These are phyloP conservation scores for Orchestia grillus DNA, from an alignment of 1,140 invertebrate genomes.

Conservation along the genomic window DNA sequence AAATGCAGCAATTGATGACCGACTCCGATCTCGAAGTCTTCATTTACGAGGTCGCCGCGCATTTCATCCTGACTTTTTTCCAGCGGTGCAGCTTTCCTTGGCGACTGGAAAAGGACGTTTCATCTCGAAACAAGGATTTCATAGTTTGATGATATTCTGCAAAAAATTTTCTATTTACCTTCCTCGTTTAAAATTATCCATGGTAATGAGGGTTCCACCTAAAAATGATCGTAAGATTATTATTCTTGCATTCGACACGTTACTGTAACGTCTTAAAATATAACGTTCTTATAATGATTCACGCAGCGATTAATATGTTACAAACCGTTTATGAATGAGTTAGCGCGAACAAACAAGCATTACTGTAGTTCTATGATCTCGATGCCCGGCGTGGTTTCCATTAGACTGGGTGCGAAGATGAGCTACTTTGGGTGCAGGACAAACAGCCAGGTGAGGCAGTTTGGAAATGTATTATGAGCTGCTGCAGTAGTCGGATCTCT, in stretches of 20 bases:
- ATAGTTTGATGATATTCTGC: not conserved
- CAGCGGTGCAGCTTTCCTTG: not conserved
- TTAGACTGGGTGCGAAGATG: not conserved
- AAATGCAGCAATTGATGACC: constrained; percentile 53
- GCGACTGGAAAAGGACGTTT: not conserved
- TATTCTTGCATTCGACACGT: not conserved
- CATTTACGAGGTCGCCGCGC: not conserved
- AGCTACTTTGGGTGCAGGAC: not conserved
- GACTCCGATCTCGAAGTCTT: not conserved
- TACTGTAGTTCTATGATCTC: not conserved
- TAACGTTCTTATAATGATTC: not conserved
- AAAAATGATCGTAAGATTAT: not conserved
- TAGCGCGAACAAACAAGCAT: not conserved
- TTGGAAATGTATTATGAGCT: constrained; percentile 6
- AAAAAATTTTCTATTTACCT: not conserved
- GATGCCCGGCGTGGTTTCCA: not conserved
- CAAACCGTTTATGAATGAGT: not conserved
- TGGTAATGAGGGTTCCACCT: not conserved
- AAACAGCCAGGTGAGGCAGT: not conserved
- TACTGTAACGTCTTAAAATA: not conserved
- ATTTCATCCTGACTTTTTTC: not conserved
- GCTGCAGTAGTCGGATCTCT: not conserved
- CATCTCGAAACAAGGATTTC: not conserved
- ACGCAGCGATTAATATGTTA: not conserved
- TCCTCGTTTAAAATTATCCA: not conserved